Conservation (phyloP, 1,140 invertebrate species). For the Parapsyche elsis region DNA sequence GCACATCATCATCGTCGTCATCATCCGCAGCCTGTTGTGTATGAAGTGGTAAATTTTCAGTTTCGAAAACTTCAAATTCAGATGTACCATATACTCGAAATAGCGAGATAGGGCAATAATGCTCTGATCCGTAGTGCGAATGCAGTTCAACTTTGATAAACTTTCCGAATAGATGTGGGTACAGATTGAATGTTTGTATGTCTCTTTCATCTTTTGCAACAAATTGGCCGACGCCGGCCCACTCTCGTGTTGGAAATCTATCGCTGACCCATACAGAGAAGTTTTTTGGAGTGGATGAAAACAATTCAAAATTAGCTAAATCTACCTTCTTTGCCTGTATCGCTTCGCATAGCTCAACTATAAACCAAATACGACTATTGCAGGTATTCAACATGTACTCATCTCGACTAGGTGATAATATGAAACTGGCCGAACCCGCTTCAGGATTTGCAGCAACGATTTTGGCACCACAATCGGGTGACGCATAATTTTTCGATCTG, state of each 20-base stretch:
- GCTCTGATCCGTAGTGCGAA: constrained; percentile 94
- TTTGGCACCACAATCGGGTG: constrained; percentile 97
- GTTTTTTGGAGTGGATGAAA: constrained; percentile 95
- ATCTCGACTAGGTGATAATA: constrained; percentile 90
- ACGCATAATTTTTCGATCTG: constrained; percentile 92
- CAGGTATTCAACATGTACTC: constrained; percentile 99
- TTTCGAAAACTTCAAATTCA: constrained; percentile 88
- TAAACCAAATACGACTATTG: constrained; percentile 92
- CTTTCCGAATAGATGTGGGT: constrained; percentile 89
- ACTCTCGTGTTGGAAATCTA: constrained; percentile 91
- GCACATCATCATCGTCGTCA: constrained; percentile 71
- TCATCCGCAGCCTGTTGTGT: constrained; percentile 69
- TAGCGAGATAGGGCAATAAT: constrained; percentile 96
- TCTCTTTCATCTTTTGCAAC: constrained; percentile 86
- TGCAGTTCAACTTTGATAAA: constrained; percentile 92
- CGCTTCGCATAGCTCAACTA: constrained; percentile 97
- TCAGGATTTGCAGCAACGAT: constrained; percentile 92
- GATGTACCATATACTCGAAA: constrained; percentile 92
- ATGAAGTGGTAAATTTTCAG: constrained; percentile 74
- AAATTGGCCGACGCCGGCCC: constrained; percentile 89
- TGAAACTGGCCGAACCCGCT: constrained; percentile 83
- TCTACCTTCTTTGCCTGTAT: constrained; percentile 95
- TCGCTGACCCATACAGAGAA: constrained; percentile 90
- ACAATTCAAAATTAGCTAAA: constrained; percentile 97
- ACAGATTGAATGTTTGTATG: constrained; percentile 87